These are phyloP conservation scores for Griposia aprilina DNA, from an alignment of 2,888 invertebrate genomes.

Conservation along the genomic window DNA sequence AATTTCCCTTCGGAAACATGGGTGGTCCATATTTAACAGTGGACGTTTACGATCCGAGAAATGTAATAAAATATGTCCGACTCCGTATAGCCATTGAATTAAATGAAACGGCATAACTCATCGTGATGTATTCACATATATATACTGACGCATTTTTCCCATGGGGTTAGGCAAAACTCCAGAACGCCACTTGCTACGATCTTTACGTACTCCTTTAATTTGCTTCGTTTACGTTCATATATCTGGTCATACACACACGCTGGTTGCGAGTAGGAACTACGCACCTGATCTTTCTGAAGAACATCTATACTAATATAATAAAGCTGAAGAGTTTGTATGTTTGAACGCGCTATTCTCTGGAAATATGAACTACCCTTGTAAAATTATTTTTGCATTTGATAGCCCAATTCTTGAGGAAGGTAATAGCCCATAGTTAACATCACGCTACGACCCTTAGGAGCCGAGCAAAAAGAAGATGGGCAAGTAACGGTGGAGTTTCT, in stretches of 20 bases:
- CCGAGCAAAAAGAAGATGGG: no score
- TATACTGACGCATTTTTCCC: background rate
- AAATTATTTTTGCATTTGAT: background rate
- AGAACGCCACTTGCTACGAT: background rate
- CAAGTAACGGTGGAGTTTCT: no score
- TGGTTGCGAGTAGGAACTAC: background rate
- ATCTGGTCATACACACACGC: background rate
- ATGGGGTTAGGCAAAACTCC: background rate
- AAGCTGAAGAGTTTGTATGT: background rate
- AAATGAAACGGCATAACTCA: background rate
- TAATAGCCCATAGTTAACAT: no score
- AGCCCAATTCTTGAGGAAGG: no score
- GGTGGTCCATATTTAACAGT: slow-evolving; percentile 14
- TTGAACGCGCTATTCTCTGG: background rate
- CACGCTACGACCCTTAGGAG: no score
- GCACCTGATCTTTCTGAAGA: background rate
- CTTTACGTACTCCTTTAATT: background rate
- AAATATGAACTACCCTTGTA: background rate
- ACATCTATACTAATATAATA: background rate
- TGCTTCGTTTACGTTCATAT: background rate
- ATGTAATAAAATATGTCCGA: slow-evolving; percentile 27
- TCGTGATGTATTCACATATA: background rate
- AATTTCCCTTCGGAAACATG: slow-evolving; percentile 13
- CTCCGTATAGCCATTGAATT: slow-evolving; percentile 7
- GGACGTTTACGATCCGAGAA: slow-evolving; percentile 36